Conservation (phyloP, 2,797 vertebrate species). For the Leptatherina wallacei region DNA sequence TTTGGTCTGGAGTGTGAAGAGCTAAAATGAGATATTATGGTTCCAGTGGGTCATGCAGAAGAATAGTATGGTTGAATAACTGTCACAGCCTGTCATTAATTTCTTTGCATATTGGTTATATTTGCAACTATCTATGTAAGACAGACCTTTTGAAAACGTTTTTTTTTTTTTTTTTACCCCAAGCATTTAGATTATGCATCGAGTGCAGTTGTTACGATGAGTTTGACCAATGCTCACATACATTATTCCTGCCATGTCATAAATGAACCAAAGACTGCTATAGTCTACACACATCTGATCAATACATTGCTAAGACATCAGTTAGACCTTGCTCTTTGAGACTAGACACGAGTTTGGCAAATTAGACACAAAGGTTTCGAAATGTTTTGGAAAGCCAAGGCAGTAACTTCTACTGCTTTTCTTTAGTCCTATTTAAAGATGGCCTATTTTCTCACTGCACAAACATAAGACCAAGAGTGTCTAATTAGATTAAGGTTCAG, state of each 20-base stretch:
- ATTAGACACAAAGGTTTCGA: too few species aligned
- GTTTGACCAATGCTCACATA: not conserved
- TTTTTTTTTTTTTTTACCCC: not conserved
- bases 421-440: slow-evolving; percentile 67
- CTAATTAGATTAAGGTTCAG: slow-evolving; percentile 58
- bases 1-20: not conserved
- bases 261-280: not conserved
- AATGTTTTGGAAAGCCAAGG: slow-evolving; percentile 17
- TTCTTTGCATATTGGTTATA: not conserved
- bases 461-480: slow-evolving; percentile 44
- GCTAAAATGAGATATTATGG: slow-evolving; percentile 9
- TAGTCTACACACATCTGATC: not conserved
- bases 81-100: not conserved
- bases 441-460: slow-evolving; percentile 53
- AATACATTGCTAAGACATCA: slow-evolving; percentile 11
- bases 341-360: too few species aligned
- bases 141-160: not conserved
- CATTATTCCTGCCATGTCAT: slow-evolving; percentile 5
- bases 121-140: not conserved
- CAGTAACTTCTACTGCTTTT: slow-evolving; percentile 27
- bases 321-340: slow-evolving; percentile 17
- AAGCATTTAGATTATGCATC: not conserved
- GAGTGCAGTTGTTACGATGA: not conserved
- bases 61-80: not conserved
- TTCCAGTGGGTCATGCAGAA: not conserved